Evolutionary conservation across 2,113 vertebrate species (phyloP), one percentile per base, ranked within the genome.

Genomic region (Oryzias curvinotus): DNA sequence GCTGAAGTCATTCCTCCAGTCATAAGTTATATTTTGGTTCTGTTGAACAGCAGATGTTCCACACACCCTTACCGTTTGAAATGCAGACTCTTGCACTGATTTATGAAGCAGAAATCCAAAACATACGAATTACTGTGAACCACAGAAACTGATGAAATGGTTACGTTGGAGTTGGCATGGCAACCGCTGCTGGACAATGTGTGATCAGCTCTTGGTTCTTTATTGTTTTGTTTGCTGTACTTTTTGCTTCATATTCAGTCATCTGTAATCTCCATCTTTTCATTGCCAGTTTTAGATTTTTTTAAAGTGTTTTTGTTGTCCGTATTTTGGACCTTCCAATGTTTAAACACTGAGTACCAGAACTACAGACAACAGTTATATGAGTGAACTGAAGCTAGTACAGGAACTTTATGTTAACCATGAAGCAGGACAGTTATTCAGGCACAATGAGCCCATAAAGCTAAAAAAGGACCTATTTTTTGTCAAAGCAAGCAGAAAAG

Each of bases 401-500:
- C 46, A 7, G 80, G 83, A 86, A 85, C 86, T 36, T 36, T 36
- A 36, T 36, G 10, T 36, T 36, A 36, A 36, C 36, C 8, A 36
- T 46, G 1, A 56, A 78, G 60, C 0, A 15, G 43, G 69, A 72
- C 81, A 79, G 81, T 77, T 78, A 87, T 78, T 85, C 70, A 53
- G 71, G 82, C 79, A 71, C 83, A 87, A 80, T 82, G 82, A 86
- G 83, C 85, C 83, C 86, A 81, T 81, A 71, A 87, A 86, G 68
- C 83, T 76, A 79, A 57, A 7, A 46, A 46, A 68, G 19, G 23
- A 57, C 51, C 58, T 58, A 68, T 45, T 71, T 60, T 72, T 21
- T 52, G 28, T 69, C 65, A 69, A 68, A 71, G 73, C 63, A 74
- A 76, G 30, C 14, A 36, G 53, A 45, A 51, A 66, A 30, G 48